Evolutionary conservation across 2,113 vertebrate genomes (phyloP).

Genomic region (Rousettus leschenaultii): DNA sequence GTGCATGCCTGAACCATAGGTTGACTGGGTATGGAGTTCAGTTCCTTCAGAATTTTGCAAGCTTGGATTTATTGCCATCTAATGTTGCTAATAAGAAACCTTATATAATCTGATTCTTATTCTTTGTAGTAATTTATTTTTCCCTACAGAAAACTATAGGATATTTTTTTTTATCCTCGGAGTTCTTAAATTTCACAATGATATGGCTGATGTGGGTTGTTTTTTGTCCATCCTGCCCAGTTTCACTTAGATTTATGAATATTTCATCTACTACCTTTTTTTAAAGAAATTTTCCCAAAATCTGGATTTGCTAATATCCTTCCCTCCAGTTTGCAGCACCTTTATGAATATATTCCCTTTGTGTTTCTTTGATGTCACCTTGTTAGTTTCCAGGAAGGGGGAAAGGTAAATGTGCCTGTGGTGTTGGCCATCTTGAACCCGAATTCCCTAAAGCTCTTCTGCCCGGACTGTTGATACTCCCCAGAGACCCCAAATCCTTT

Average conservation of each 20-base stretch:
- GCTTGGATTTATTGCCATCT: not conserved
- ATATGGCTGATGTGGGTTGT: not conserved
- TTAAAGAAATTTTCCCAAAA: not conserved
- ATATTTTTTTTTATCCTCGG: not conserved
- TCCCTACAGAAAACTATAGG: not conserved
- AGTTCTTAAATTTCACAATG: not conserved
- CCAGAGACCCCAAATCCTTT: not conserved
- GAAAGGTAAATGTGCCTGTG: not conserved
- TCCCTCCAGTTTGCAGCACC: not conserved
- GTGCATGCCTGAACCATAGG: not conserved
- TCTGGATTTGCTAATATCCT: not conserved
- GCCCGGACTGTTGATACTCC: not conserved
- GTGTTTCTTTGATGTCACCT: not conserved
- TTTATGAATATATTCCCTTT: conserved; percentile 4
- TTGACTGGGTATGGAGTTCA: not conserved
- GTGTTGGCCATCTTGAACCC: not conserved
- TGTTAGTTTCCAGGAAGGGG: not conserved
- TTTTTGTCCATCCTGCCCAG: not conserved
- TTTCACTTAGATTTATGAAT: not conserved
- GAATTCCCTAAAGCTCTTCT: not conserved
- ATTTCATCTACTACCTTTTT: not conserved
- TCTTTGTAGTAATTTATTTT: not conserved
- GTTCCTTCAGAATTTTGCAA: conserved; percentile 6
- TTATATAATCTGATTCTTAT: not conserved
- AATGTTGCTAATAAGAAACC: not conserved